phyloP scores from a whole-genome alignment of 2,113 vertebrate species.

The Xyliphius kryptos region DNA sequence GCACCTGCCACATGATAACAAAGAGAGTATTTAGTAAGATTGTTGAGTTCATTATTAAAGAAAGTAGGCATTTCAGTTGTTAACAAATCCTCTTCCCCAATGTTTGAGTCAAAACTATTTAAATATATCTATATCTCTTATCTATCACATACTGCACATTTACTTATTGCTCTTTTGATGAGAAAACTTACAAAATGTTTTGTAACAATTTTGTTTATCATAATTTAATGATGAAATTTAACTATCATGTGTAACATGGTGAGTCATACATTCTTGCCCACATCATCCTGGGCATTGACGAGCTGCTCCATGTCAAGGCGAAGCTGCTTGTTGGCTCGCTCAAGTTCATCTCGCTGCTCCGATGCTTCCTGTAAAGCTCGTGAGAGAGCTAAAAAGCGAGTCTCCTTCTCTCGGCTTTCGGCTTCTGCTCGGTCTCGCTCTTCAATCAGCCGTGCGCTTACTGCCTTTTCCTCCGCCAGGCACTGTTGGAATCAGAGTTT shows the following conservation, averaged over 20 bases:
- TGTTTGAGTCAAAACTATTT: no score
- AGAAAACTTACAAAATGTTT: no score
- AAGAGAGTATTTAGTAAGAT: no score
- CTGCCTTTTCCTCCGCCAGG: slow-evolving; percentile 81
- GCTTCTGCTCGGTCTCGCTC: slow-evolving; percentile 80
- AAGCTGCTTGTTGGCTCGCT: slow-evolving; percentile 77
- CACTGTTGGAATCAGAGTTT: slow-evolving; percentile 56
- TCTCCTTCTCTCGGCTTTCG: slow-evolving; percentile 81
- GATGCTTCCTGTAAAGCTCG: slow-evolving; percentile 75
- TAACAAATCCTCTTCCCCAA: no score
- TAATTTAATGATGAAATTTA: no score
- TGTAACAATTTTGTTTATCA: no score
- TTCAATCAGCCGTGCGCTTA: slow-evolving; percentile 72
- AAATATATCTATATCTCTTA: no score
- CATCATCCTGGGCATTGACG: slow-evolving; percentile 83
- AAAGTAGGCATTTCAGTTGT: no score
- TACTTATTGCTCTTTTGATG: no score
- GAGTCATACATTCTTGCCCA: slow-evolving; percentile 77
- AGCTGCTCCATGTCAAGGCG: slow-evolving; percentile 80
- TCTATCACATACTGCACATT: no score
- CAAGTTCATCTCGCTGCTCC: slow-evolving; percentile 76
- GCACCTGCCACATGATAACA: slow-evolving; percentile 62
- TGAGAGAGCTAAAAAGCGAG: slow-evolving; percentile 67
- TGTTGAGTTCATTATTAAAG: no score
- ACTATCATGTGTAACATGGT: no score